Percentiles rank a stretch among this genome's conserved stretches.
These are phyloP conservation scores for Dasypogon diadema DNA, from an alignment of 2,888 invertebrate species.

Conservation along the genomic window DNA sequence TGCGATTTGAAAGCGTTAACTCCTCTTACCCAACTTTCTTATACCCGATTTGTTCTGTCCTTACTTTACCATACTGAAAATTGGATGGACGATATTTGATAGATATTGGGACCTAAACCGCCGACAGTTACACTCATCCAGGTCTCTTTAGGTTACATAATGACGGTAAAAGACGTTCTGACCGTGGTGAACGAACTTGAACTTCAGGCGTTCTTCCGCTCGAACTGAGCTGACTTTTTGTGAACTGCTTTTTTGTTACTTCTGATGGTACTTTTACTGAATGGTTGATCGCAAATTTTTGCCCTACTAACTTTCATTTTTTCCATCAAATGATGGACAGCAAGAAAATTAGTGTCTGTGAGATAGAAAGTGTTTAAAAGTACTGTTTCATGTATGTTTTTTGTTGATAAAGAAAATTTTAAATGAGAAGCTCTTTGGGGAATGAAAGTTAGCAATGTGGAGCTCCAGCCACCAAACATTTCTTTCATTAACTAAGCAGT, in stretches of 20 bases:
- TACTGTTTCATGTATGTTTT: slow-evolving; percentile 30
- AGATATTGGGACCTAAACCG: too few relatives aligned
- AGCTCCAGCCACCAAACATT: not conserved
- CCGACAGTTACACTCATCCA: too few relatives aligned
- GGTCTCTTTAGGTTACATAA: slow-evolving; percentile 17
- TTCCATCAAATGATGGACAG: slow-evolving; percentile 25
- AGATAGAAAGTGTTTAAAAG: slow-evolving; percentile 39
- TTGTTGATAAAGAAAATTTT: not conserved
- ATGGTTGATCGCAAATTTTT: slow-evolving; percentile 40
- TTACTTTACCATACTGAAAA: too few relatives aligned
- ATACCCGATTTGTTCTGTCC: too few relatives aligned
- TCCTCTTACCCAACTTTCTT: too few relatives aligned
- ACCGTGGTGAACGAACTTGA: slow-evolving; percentile 37
- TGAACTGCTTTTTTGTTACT: not conserved
- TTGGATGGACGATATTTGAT: too few relatives aligned
- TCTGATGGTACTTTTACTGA: slow-evolving; percentile 38
- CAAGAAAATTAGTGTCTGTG: slow-evolving; percentile 19
- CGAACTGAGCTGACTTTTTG: not conserved
- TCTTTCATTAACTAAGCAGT: slow-evolving; percentile 29
- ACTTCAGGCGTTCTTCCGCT: slow-evolving; percentile 8
- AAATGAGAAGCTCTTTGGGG: not conserved
- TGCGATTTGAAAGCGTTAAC: too few relatives aligned
- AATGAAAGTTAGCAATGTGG: slow-evolving; percentile 22
- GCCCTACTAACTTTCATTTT: slow-evolving; percentile 43
- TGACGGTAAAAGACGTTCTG: slow-evolving; percentile 1